Conservation (phyloP, 2,113 vertebrate species). For the Bettongia penicillata region DNA sequence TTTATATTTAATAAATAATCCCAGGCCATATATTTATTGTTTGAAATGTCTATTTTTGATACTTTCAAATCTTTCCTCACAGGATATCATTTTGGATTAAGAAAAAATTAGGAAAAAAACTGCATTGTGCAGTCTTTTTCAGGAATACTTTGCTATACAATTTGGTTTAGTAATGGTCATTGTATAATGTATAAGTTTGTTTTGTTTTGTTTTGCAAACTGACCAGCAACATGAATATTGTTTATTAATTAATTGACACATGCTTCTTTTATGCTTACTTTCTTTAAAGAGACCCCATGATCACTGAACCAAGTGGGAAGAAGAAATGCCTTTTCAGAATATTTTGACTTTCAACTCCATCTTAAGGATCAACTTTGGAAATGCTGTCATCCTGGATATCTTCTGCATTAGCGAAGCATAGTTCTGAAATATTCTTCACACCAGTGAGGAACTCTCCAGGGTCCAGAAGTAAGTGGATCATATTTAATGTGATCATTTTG, state of each 20-base stretch:
- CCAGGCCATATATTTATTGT: background rate
- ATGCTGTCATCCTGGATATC: slow-evolving; percentile 60
- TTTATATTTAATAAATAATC: background rate
- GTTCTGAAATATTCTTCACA: slow-evolving; percentile 61
- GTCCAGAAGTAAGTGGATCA: slow-evolving; percentile 74
- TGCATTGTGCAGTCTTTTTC: background rate
- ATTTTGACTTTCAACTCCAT: slow-evolving; percentile 41
- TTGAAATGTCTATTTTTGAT: slow-evolving; percentile 12
- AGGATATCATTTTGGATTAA: background rate
- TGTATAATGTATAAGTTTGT: background rate
- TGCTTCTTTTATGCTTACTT: slow-evolving; percentile 61
- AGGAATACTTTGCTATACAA: slow-evolving; percentile 3
- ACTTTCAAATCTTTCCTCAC: slow-evolving; percentile 7
- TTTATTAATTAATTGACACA: slow-evolving; percentile 42
- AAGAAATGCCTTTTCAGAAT: slow-evolving; percentile 59
- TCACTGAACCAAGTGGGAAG: slow-evolving; percentile 60
- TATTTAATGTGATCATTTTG: slow-evolving; percentile 7
- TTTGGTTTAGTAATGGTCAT: slow-evolving; percentile 23
- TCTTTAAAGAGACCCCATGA: slow-evolving; percentile 69
- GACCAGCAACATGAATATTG: background rate
- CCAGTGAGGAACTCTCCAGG: slow-evolving; percentile 67
- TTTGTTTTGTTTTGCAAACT: background rate
- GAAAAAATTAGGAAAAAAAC: background rate
- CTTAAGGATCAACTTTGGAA: slow-evolving; percentile 66
- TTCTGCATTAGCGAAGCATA: slow-evolving; percentile 68